phyloP scores from a whole-genome alignment of 2,797 vertebrate species.

The Danionella dracula region DNA sequence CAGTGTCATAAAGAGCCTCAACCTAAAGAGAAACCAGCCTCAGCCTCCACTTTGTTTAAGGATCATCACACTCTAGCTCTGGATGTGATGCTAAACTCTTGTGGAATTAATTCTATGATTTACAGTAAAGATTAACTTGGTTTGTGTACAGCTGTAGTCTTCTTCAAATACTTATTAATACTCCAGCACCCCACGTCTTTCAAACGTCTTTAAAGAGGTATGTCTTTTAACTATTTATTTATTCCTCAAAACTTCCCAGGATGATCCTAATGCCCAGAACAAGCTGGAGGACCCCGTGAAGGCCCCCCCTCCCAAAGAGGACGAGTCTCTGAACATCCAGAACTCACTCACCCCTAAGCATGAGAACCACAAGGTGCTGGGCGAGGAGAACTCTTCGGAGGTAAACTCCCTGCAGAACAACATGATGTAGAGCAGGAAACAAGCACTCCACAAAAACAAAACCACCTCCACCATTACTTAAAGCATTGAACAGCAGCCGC shows the following conservation, averaged over 20 bases:
- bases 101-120: background rate
- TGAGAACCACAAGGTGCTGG: slow-evolving; percentile 84
- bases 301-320: slow-evolving; percentile 86
- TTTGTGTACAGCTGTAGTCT: too few species aligned
- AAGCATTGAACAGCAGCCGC: slow-evolving; percentile 58
- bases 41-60: background rate
- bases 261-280: slow-evolving; percentile 83
- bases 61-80: background rate
- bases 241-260: slow-evolving; percentile 60
- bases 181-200: too few species aligned
- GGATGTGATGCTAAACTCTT: slow-evolving; percentile 4
- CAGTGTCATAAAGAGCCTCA: slow-evolving; percentile 57
- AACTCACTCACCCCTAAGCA: slow-evolving; percentile 91
- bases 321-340: slow-evolving; percentile 88
- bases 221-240: background rate
- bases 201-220: too few species aligned
- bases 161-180: too few species aligned
- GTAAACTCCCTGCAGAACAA: slow-evolving; percentile 96
- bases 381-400: slow-evolving; percentile 77
- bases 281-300: slow-evolving; percentile 94
- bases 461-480: slow-evolving; percentile 50
- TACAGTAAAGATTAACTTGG: too few species aligned
- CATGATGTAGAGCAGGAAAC: slow-evolving; percentile 76
- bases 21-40: slow-evolving; percentile 6
- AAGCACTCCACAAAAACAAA: slow-evolving; percentile 1